Evolutionary conservation across 2,888 invertebrate species (phyloP).

Genomic region (Drosophila helvetica): DNA sequence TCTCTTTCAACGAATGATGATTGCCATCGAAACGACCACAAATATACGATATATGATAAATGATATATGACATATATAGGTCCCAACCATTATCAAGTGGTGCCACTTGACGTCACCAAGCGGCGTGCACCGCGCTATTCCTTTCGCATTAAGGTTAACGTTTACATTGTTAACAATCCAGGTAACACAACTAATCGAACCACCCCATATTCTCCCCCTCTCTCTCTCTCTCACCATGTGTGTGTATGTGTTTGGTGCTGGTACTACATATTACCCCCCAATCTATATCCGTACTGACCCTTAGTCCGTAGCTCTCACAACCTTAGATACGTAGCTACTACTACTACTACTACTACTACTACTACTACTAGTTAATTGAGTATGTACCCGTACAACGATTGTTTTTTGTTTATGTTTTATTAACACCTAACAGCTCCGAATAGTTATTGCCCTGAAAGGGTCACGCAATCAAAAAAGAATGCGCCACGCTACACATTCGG

Average conservation of each 20-base stretch:
- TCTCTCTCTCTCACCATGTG: not conserved
- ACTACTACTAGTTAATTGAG: conserved; percentile 9
- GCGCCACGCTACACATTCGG: conserved; percentile 84
- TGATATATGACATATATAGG: conserved; percentile 65
- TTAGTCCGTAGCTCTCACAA: conserved; percentile 22
- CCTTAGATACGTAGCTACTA: conserved; percentile 43
- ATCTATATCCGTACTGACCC: conserved; percentile 12
- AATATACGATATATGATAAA: conserved; percentile 14
- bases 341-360: conserved; percentile 15
- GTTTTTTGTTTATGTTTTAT: conserved; percentile 59
- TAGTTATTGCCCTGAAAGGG: conserved; percentile 86
- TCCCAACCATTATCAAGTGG: conserved; percentile 85
- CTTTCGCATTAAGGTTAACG: conserved; percentile 83
- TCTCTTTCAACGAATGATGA: conserved; percentile 56
- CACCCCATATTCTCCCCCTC: conserved; percentile 19
- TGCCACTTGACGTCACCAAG: conserved; percentile 85
- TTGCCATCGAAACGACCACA: conserved; percentile 18
- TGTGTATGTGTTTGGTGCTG: not conserved
- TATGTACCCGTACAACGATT: not conserved
- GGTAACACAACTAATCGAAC: conserved; percentile 79
- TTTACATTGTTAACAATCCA: conserved; percentile 81
- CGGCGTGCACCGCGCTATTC: conserved; percentile 83
- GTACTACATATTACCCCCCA: not conserved
- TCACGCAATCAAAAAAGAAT: conserved; percentile 85
- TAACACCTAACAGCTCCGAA: conserved; percentile 83